Conservation (phyloP, 2,113 vertebrate species). For the Physeter macrocephalus region DNA sequence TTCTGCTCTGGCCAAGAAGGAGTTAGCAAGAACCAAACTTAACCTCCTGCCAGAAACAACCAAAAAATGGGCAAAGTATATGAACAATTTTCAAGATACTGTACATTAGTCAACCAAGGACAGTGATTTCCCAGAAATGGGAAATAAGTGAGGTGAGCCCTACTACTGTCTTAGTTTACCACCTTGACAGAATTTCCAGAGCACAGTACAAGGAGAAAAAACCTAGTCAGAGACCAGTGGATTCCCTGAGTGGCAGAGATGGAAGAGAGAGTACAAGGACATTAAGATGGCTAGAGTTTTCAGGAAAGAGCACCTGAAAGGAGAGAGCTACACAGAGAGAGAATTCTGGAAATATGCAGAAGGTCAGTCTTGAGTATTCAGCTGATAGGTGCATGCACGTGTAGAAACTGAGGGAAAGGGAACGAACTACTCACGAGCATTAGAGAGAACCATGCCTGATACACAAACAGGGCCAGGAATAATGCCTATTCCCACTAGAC, state of each 20-base stretch:
- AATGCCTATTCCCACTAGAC: neutral
- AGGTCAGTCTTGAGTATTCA: neutral
- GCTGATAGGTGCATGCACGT: neutral
- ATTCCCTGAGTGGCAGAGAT: neutral
- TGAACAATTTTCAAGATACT: neutral
- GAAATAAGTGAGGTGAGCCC: neutral
- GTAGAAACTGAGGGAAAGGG: neutral
- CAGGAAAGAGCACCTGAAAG: neutral
- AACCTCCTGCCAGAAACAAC: neutral
- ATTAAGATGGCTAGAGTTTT: neutral
- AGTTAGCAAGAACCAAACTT: neutral
- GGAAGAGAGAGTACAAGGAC: neutral
- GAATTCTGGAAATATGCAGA: neutral
- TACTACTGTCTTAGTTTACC: neutral
- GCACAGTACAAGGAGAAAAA: neutral
- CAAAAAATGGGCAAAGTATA: neutral
- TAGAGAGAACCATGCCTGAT: neutral
- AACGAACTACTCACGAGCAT: neutral
- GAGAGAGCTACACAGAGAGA: neutral
- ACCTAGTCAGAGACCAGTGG: neutral
- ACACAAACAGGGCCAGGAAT: neutral
- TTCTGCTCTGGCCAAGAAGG: neutral
- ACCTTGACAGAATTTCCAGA: neutral
- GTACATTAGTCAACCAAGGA: neutral
- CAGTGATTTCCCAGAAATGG: neutral